Evolutionary conservation across 2,888 invertebrate genomes (phyloP), one percentile per base, ranked within the genome.

Genomic region (Oscheius sp.): DNA sequence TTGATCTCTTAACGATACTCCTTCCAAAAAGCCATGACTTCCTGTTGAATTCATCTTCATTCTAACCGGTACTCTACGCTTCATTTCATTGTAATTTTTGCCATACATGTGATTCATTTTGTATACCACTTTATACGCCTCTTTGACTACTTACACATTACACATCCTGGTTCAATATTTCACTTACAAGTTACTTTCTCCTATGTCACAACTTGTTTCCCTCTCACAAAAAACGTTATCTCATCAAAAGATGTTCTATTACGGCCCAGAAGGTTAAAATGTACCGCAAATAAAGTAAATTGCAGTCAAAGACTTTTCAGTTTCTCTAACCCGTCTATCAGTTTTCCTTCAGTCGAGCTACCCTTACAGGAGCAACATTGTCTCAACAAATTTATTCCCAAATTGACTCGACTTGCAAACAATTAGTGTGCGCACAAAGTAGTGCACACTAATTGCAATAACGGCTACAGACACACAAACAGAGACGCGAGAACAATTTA

Each of bases 1-100:
- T n/a, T 87, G 55, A 53, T 37, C 68, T 55, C 68, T n/a, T 13
- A 9, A 50, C 21, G 68, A 68, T 68, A 53, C 68, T 68, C 68
- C 32, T 21, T 21, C 21, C 21, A 21, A 21, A 35, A 21, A 37
- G 35, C 55, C 37, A 68, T 68, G 65, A 68, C 53, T 68, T 53
- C 35, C 55, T 53, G 10, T 53, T 5, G 29, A 50, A 50, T 21
- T 55, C 21, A 42, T 35, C 21, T 63, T 63, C 63, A 63, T 47
- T 48, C 48, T 35, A 33, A 68, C 68, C 68, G 68, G 68, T 68
- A 68, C 11, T 68, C 53, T 55, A 9, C 53, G 37, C 53, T 29
- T 50, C 42, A 33, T 55, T 63, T 42, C 48, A 63, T 42, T 42
- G 42, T 42, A 42, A 42, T 21, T 47, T 21, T 63, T 48, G 63